Percentiles rank a stretch among this genome's conserved stretches.
Conservation (phyloP, 2,113 vertebrate species). For the Monarcha castaneiventris region DNA sequence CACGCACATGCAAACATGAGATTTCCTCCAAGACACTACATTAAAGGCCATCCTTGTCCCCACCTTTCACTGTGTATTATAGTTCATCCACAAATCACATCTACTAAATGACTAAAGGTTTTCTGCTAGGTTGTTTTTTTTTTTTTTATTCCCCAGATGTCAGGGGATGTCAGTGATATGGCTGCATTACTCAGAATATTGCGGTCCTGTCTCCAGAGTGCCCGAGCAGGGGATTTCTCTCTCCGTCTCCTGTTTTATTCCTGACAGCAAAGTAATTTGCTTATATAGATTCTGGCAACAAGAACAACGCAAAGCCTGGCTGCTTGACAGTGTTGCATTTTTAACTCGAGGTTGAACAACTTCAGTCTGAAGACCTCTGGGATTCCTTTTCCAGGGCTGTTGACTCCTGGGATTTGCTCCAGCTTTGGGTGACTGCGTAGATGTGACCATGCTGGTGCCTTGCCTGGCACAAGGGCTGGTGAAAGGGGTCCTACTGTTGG, state of each 20-base stretch:
- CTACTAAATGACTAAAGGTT: conserved; percentile 21
- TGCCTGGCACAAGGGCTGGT: background rate
- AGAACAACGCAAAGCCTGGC: background rate
- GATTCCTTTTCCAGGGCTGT: background rate
- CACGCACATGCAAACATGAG: accelerated
- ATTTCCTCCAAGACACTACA: conserved; percentile 22
- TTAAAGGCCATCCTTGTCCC: conserved; percentile 10
- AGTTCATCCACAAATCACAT: conserved; percentile 37
- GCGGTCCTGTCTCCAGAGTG: conserved; percentile 7
- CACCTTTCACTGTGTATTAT: conserved; percentile 28
- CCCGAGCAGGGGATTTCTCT: background rate
- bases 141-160: background rate
- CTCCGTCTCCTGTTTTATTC: conserved; percentile 32
- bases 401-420: background rate
- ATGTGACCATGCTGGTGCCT: accelerated
- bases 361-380: background rate
- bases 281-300: conserved; percentile 54
- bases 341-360: background rate
- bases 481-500: background rate
- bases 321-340: conserved; percentile 14
- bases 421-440: background rate
- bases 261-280: conserved; percentile 57
- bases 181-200: conserved; percentile 23
- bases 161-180: conserved; percentile 41
- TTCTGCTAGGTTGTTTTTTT: background rate